These are phyloP conservation scores for Drosophila buzzatii DNA, from an alignment of 2,888 invertebrate genomes.

Conservation along the genomic window DNA sequence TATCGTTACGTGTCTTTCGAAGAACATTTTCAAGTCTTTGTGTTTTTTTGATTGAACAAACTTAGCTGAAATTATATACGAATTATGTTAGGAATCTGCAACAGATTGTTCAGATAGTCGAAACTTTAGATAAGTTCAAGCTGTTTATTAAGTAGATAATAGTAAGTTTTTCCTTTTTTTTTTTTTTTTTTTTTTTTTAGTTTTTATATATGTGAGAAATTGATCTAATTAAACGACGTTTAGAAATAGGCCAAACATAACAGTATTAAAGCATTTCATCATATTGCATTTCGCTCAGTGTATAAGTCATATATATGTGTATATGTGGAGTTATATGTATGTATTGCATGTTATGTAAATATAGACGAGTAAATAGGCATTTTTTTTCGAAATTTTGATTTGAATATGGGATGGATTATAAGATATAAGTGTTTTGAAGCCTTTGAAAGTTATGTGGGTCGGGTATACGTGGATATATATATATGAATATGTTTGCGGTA, in stretches of 20 bases:
- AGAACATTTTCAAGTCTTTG: slow-evolving; percentile 66
- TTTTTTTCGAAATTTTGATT: slow-evolving; percentile 47
- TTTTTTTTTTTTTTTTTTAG: slow-evolving; percentile 7
- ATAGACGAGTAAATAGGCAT: slow-evolving; percentile 73
- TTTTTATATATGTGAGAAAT: slow-evolving; percentile 38
- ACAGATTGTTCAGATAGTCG: slow-evolving; percentile 7
- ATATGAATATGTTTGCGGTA: slow-evolving; percentile 29
- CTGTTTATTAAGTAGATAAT: slow-evolving; percentile 34
- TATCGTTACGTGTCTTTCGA: slow-evolving; percentile 40
- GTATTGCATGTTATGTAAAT: slow-evolving; percentile 48
- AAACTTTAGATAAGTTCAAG: slow-evolving; percentile 8
- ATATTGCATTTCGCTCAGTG: slow-evolving; percentile 76
- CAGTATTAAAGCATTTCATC: slow-evolving; percentile 75
- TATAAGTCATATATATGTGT: slow-evolving; percentile 58
- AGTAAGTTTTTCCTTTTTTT: slow-evolving; percentile 15
- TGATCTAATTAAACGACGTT: slow-evolving; percentile 72
- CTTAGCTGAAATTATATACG: slow-evolving; percentile 31
- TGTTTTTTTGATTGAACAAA: slow-evolving; percentile 48
- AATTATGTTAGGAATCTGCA: slow-evolving; percentile 21
- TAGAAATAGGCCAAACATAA: slow-evolving; percentile 77
- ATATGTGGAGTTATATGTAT: slow-evolving; percentile 25
- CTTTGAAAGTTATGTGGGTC: slow-evolving; percentile 47
- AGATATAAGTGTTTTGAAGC: slow-evolving; percentile 63
- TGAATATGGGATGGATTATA: slow-evolving; percentile 50
- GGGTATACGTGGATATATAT: slow-evolving; percentile 39